A percentile compares a stretch with the other conserved stretches of the same genome.
Evolutionary conservation across 2,797 vertebrate genomes (phyloP).

Genomic region (Cyclopterus lumpus): DNA sequence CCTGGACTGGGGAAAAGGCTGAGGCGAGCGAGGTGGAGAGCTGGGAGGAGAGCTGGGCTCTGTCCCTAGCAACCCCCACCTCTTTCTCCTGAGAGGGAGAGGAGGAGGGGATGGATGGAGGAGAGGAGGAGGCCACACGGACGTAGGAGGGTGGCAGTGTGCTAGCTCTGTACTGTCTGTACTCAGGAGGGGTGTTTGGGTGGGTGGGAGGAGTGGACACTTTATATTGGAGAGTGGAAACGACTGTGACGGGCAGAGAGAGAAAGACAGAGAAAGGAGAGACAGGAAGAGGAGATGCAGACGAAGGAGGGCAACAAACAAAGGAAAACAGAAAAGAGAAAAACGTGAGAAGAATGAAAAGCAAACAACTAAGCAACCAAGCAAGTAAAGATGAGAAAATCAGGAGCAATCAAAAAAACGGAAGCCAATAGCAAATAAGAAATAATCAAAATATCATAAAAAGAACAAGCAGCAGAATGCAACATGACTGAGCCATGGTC

Average conservation of each 20-base stretch:
- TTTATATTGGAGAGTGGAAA: constrained; percentile 91
- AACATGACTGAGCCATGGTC: constrained; percentile 81
- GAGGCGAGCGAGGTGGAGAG: constrained; percentile 85
- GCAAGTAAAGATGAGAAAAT: constrained; percentile 82
- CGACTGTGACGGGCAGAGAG: constrained; percentile 83
- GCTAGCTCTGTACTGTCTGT: constrained; percentile 84
- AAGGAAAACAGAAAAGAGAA: constrained; percentile 84
- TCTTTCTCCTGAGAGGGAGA: constrained; percentile 81
- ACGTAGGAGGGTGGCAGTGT: constrained; percentile 84
- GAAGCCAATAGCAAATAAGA: constrained; percentile 79
- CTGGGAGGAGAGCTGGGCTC: constrained; percentile 84
- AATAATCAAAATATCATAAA: constrained; percentile 77
- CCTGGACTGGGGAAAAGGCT: constrained; percentile 86
- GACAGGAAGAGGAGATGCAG: constrained; percentile 62
- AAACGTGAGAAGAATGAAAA: constrained; percentile 84
- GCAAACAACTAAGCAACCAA: constrained; percentile 79
- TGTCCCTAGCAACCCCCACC: constrained; percentile 76
- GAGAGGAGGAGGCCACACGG: constrained; percentile 82
- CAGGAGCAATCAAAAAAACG: constrained; percentile 79
- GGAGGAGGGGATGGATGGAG: constrained; percentile 75
- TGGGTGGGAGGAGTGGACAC: constrained; percentile 83
- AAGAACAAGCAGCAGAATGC: constrained; percentile 81
- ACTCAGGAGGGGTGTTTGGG: constrained; percentile 85
- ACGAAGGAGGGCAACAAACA: constrained; percentile 80
- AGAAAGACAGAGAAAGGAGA: constrained; percentile 57